Base-by-base conservation (phyloP, 2,797 vertebrate genomes). In the Cynodonichthys magdalenae region DNA sequence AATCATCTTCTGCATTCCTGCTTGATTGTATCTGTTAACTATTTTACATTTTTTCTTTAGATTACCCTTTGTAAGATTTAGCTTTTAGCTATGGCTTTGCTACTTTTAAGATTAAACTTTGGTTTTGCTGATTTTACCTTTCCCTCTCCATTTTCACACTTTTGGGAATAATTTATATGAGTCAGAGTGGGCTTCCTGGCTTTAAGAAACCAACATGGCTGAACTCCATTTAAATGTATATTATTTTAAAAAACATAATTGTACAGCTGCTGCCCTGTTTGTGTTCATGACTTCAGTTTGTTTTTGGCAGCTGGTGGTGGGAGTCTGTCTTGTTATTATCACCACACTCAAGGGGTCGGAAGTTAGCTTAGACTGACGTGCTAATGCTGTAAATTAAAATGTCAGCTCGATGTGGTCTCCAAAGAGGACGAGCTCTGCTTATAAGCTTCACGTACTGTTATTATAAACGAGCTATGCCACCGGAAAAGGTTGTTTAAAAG, bases 151-250 rank as follows among this genome's bases (percentile, higher is more conserved):
- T 15, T 27, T 5, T 34, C 24, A 14, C 12, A 34, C n/a, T 17
- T 42, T 0, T n/a, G 19, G 44, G 28, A 56, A 8, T n/a, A n/a
- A 4, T 73, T 68, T 70, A n/a, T 53, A 4, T 80, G 75, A 82
- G 60, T 83, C 63, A 79, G n/a, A 24, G 20, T 29, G 19, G 46
- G 60, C 0, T 77, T 62, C 60, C 59, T 66, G 31, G 1, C 7
- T 53, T 12, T 17, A 1, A 47, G 0, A 3, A 29, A 36, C 41
- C 56, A 44, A 39, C 70, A 36, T 68, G 56, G 12, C 18, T 39
- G 1, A 72, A 5, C 14, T 59, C 36, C 45, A 49, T 59, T 57
- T 6, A 50, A 14, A 44, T 55, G 31, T 62, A 53, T 5, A 1
- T 0, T 15, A 10, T 18, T 27, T 48, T 52, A 64, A 60, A 4